These are phyloP conservation scores for Phortica magna DNA, from an alignment of 2,888 invertebrate genomes.

Conservation along the genomic window DNA sequence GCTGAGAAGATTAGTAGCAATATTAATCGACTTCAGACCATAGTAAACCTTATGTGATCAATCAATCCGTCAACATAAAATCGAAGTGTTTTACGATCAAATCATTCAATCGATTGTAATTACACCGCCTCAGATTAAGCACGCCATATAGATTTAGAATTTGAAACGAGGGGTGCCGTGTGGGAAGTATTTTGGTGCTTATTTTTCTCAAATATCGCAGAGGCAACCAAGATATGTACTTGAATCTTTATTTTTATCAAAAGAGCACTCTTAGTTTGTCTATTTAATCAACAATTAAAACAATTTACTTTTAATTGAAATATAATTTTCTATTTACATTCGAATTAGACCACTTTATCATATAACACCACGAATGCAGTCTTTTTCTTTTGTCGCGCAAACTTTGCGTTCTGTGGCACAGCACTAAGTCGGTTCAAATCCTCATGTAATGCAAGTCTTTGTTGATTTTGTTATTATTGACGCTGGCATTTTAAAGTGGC, in stretches of 20 bases:
- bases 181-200: too few species aligned
- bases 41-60: constrained; percentile 52
- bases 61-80: constrained; percentile 60
- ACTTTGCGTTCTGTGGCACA: not conserved
- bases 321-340: constrained; percentile 71
- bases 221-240: not conserved
- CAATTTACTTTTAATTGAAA: constrained; percentile 71
- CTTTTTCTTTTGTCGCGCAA: not conserved
- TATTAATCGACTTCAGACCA: constrained; percentile 1
- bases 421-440: constrained; percentile 4
- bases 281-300: constrained; percentile 67
- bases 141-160: not conserved
- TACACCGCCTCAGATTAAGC: not conserved
- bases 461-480: constrained; percentile 8
- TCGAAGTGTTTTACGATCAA: constrained; percentile 24
- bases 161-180: too few species aligned
- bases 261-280: not conserved
- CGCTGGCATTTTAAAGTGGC: not conserved
- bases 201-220: not conserved
- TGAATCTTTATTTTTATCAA: not conserved
- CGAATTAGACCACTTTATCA: constrained; percentile 55
- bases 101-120: constrained; percentile 8
- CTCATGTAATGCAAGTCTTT: not conserved
- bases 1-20: not conserved
- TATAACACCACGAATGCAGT: not conserved